These are phyloP conservation scores for Salarias fasciatus DNA, from an alignment of 2,797 vertebrate species.

Conservation along the genomic window DNA sequence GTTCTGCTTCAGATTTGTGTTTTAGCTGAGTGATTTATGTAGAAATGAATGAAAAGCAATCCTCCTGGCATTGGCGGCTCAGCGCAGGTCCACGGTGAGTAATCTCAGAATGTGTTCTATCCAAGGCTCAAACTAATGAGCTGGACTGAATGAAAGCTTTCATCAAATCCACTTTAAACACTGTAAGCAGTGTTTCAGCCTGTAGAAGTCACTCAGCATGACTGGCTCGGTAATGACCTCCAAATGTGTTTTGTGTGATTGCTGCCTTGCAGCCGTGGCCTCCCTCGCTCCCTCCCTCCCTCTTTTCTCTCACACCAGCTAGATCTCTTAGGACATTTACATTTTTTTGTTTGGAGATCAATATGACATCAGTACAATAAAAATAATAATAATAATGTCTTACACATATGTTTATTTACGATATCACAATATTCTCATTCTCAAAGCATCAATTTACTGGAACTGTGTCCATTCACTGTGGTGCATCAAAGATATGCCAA, in stretches of 20 bases:
- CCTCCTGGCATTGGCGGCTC: conserved; percentile 36
- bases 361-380: neutral
- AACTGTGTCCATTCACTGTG: too few species aligned
- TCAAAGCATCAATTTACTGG: too few species aligned
- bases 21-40: conserved; percentile 57
- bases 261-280: conserved; percentile 36
- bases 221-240: conserved; percentile 75
- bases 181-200: conserved; percentile 66
- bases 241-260: conserved; percentile 77
- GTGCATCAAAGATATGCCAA: neutral
- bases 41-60: conserved; percentile 61
- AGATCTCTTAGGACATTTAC: conserved; percentile 43
- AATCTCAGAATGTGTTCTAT: conserved; percentile 59
- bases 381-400: too few species aligned
- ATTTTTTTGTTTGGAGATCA: conserved; percentile 35
- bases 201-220: conserved; percentile 74
- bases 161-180: conserved; percentile 75
- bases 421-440: too few species aligned
- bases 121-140: conserved; percentile 75
- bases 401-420: too few species aligned
- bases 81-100: conserved; percentile 34
- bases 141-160: conserved; percentile 72
- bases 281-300: conserved; percentile 6
- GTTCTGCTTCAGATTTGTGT: conserved; percentile 42
- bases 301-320: conserved; percentile 23